phyloP scores from a whole-genome alignment of 2,888 invertebrate species.

The Rotaria socialis region DNA sequence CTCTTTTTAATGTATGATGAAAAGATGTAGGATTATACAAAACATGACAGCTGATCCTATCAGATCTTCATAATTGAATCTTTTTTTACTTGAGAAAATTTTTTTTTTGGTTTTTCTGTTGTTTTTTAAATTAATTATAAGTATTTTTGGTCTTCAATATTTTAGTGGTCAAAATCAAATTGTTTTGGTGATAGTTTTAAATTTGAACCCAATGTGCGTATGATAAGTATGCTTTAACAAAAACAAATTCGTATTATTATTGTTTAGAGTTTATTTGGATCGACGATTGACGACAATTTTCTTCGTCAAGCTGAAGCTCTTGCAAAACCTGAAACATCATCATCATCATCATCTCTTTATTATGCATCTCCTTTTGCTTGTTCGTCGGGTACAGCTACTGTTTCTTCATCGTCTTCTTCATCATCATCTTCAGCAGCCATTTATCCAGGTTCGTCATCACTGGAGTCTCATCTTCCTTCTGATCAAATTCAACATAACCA shows the following conservation, averaged over 20 bases:
- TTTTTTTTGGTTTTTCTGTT: not conserved
- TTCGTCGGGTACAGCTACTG: conserved; percentile 32
- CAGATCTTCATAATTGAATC: conserved; percentile 2
- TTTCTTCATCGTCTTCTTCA: not conserved
- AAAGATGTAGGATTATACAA: not conserved
- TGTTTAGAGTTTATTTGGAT: conserved; percentile 12
- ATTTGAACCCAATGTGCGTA: conserved; percentile 41
- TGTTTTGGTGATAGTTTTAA: conserved; percentile 46
- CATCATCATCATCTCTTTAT: conserved; percentile 27
- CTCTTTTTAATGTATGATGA: not conserved
- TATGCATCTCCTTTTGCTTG: conserved; percentile 36
- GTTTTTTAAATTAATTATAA: not conserved
- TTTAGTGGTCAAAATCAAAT: conserved; percentile 43
- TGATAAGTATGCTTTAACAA: not conserved
- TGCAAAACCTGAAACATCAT: conserved; percentile 34
- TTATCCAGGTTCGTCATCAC: not conserved
- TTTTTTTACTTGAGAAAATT: no score
- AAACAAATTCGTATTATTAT: not conserved
- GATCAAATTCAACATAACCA: conserved; percentile 23
- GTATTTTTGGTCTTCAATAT: not conserved
- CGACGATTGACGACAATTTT: conserved; percentile 43
- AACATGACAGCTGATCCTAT: not conserved
- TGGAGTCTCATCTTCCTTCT: not conserved
- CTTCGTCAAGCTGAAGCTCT: conserved; percentile 43
- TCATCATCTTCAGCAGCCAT: not conserved